phyloP scores from a whole-genome alignment of 2,113 vertebrate species.

The Gambusia affinis region DNA sequence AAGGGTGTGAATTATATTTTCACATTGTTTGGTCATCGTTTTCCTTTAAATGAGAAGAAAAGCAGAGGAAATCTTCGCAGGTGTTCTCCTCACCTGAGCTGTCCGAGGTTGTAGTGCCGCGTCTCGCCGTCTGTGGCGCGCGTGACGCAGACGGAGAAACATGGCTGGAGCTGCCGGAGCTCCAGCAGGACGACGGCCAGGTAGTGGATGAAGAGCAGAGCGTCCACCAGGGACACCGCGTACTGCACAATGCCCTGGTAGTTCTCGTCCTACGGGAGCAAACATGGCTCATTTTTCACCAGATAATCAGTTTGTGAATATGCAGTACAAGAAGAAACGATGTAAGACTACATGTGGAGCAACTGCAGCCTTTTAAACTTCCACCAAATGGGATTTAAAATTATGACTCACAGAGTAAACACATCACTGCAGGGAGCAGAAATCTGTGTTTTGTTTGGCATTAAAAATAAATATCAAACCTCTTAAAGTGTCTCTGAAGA shows the following conservation, averaged over 20 bases:
- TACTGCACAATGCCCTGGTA: constrained; percentile 97
- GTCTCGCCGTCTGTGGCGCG: constrained; percentile 91
- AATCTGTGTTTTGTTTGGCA: constrained; percentile 40
- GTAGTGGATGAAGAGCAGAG: constrained; percentile 96
- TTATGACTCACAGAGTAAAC: constrained; percentile 38
- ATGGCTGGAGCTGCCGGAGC: constrained; percentile 91
- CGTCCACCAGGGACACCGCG: constrained; percentile 85
- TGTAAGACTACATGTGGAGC: constrained; percentile 48
- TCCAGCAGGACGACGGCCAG: constrained; percentile 94
- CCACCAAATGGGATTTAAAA: constrained; percentile 40
- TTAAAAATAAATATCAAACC: constrained; percentile 37
- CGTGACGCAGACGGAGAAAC: constrained; percentile 87
- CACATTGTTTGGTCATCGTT: no score
- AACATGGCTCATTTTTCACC: not conserved
- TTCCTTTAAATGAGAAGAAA: no score
- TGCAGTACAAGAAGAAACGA: not conserved
- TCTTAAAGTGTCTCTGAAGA: constrained; percentile 1
- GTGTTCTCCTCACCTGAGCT: constrained; percentile 85
- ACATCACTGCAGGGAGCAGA: constrained; percentile 25
- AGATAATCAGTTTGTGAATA: not conserved
- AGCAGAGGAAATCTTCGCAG: no score
- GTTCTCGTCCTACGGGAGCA: constrained; percentile 80
- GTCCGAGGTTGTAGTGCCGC: constrained; percentile 91
- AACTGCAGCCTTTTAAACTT: constrained; percentile 8
- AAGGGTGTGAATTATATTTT: no score